Base-by-base conservation (phyloP, 2,888 invertebrate genomes). In the Protonemura montana region DNA sequence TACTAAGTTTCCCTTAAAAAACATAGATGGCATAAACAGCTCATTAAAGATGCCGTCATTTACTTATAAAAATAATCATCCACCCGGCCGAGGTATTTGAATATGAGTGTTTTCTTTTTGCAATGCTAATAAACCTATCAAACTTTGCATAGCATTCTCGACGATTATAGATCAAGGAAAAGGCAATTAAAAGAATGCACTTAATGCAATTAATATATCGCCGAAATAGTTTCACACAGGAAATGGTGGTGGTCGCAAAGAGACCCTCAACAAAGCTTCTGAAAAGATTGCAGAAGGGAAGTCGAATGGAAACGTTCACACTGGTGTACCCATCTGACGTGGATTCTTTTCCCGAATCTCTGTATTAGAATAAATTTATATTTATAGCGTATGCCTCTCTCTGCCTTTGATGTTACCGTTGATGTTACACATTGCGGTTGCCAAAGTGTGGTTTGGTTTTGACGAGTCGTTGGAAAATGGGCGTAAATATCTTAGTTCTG, bases 381-480 rank as follows among this genome's bases (percentile, higher is more conserved):
- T 78, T 78, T 78, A 78, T 78, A 78, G 78, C 2, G 78, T 76
- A 76, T 26, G 35, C 35, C 35, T 5, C 28, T n/a, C n/a, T n/a
- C 28, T 78, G 78, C 78, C 78, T 78, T 78, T 78, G 78, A 78
- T 27, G 78, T 78, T 78, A 21, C 78, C 78, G 25, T 78, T 78
- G 78, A 78, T 27, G 78, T 78, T 78, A 21, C 78, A 78, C 78
- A 27, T 78, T 78, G 78, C 78, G 78, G 78, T 78, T 78, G 78
- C 78, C 78, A 78, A 78, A 78, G 6, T 59, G 59, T 59, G 59
- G 59, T 59, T 59, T 21, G 59, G 59, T 3, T 21, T 59, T 59
- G 59, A 59, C 59, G 59, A 3, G 59, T 21, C 59, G 59, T 13
- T 10, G 21, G 13, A 59, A 59, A 59, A 59, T 59, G 59, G 59